Percentiles rank a stretch among this genome's conserved stretches.
phyloP scores from a whole-genome alignment of 2,888 invertebrate genomes.

The Lutraria lutraria region DNA sequence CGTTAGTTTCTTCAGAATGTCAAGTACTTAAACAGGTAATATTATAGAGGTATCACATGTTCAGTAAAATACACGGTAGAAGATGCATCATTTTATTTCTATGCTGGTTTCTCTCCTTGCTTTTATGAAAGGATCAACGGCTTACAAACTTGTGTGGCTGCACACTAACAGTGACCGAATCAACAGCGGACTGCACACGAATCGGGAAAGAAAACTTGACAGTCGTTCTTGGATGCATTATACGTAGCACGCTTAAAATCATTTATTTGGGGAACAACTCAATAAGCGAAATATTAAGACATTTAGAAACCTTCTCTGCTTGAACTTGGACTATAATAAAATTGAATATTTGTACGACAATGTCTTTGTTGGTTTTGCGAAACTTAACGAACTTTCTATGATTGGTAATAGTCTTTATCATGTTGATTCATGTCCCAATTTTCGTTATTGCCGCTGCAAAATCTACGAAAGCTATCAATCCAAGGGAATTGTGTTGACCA shows the following conservation, averaged over 20 bases:
- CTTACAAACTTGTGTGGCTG: background rate
- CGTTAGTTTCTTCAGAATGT: too few relatives aligned
- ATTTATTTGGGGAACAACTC: constrained; percentile 25
- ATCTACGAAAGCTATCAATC: background rate
- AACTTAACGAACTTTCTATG: background rate
- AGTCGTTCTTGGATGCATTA: background rate
- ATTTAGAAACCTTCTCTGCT: background rate
- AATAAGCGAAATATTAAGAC: background rate
- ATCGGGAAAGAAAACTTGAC: background rate
- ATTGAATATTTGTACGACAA: constrained; percentile 5
- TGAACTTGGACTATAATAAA: constrained; percentile 7
- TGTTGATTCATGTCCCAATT: background rate
- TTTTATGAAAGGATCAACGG: background rate
- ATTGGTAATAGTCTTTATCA: constrained; percentile 1
- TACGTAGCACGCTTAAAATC: background rate
- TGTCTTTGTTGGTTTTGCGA: constrained; percentile 9
- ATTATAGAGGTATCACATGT: too few relatives aligned
- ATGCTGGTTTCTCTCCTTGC: too few relatives aligned
- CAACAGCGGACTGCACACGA: constrained; percentile 11
- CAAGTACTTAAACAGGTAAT: too few relatives aligned
- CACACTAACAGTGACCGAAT: background rate
- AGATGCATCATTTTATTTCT: too few relatives aligned
- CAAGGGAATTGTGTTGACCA: constrained; percentile 27
- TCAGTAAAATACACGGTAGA: too few relatives aligned
- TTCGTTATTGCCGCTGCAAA: constrained; percentile 2